Evolutionary conservation across 2,113 vertebrate genomes (phyloP).

Genomic region (Alaudala cheleensis): DNA sequence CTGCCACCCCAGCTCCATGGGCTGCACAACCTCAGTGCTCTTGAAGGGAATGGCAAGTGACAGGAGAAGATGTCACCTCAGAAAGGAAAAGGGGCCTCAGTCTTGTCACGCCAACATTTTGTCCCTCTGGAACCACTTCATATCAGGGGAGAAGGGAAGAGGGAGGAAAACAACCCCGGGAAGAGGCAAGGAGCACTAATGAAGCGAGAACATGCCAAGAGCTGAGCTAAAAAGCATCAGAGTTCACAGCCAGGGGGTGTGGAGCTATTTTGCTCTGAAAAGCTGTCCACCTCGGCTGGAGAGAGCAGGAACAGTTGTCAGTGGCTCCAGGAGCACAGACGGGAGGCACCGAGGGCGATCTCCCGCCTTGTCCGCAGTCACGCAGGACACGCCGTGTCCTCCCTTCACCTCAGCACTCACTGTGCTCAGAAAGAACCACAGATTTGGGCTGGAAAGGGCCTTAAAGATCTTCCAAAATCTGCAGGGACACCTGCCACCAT

Average conservation of each 20-base stretch:
- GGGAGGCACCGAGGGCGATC: background rate
- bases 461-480: no score
- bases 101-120: background rate
- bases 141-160: background rate
- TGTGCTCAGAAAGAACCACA: background rate
- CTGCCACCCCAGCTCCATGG: rapidly evolving
- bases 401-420: background rate
- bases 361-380: background rate
- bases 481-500: rapidly evolving
- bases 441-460: background rate
- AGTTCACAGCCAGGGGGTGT: background rate
- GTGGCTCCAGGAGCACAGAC: background rate
- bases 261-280: background rate
- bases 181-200: background rate
- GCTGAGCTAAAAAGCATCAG: background rate
- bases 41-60: background rate
- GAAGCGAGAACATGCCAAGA: background rate
- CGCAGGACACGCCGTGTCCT: background rate
- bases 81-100: background rate
- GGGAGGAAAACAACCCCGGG: background rate
- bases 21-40: background rate
- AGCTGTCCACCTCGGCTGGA: background rate
- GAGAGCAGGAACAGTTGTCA: background rate
- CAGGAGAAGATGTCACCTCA: background rate
- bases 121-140: background rate